Percentiles rank a stretch among this genome's conserved stretches.
Conservation (phyloP, 2,113 vertebrate genomes). For the Rousettus leschenaultii region DNA sequence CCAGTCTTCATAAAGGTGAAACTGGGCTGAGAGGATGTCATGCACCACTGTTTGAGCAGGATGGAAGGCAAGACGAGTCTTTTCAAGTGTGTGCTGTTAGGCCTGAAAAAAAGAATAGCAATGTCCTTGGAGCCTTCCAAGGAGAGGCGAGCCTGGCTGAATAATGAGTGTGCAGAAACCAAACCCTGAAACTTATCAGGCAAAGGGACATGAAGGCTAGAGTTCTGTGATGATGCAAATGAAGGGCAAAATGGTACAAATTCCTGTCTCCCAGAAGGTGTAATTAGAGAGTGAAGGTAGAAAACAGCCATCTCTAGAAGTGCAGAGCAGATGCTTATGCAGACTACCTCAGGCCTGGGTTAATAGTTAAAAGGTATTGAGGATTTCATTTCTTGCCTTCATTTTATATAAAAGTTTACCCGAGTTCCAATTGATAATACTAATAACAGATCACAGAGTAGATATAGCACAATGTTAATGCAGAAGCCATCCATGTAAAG, state of each 20-base stretch:
- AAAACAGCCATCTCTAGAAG: constrained; percentile 64
- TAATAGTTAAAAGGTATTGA: constrained; percentile 73
- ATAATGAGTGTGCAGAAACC: constrained; percentile 67
- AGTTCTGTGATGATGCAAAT: constrained; percentile 75
- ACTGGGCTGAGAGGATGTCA: constrained; percentile 47
- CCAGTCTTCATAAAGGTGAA: constrained; percentile 47
- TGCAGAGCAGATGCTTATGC: constrained; percentile 55
- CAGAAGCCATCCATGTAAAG: constrained; percentile 49
- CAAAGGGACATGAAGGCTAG: constrained; percentile 71
- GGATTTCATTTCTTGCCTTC: constrained; percentile 49
- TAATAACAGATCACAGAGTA: constrained; percentile 73
- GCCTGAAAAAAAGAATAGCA: constrained; percentile 65
- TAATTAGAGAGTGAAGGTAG: constrained; percentile 67
- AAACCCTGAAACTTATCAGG: constrained; percentile 67
- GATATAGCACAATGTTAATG: constrained; percentile 49
- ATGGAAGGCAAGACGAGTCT: constrained; percentile 53
- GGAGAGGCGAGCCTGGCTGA: constrained; percentile 66
- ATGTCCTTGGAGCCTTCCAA: constrained; percentile 69
- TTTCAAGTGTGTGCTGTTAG: constrained; percentile 67
- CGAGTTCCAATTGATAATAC: constrained; percentile 69
- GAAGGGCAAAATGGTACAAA: constrained; percentile 76
- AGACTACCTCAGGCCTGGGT: constrained; percentile 65
- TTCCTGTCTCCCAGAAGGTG: constrained; percentile 71
- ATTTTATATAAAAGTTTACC: constrained; percentile 71
- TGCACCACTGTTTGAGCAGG: constrained; percentile 49